Conservation (phyloP, 2,797 vertebrate species). For the Melanogrammus aeglefinus region DNA sequence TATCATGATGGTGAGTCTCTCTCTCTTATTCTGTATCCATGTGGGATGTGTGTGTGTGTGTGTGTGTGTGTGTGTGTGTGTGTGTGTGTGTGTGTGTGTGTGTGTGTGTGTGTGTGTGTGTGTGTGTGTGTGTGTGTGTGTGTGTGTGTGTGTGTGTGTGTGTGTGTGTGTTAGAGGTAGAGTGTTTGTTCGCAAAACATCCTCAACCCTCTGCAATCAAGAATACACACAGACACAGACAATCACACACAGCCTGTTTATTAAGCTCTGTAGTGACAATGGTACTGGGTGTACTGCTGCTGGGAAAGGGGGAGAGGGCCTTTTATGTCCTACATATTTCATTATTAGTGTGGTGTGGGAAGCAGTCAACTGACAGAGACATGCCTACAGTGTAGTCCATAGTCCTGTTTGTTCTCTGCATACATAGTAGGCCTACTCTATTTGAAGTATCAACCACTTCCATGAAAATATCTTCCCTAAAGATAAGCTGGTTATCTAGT, state of each 20-base stretch:
- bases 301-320: background rate
- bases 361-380: background rate
- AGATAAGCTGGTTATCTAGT: conserved; percentile 10
- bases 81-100: background rate
- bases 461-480: background rate
- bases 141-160: too few species aligned
- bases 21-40: conserved; percentile 10
- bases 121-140: too few species aligned
- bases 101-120: background rate
- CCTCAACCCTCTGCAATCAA: background rate
- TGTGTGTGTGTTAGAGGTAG: background rate
- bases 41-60: background rate
- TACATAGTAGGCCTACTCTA: background rate
- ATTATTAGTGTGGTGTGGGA: background rate
- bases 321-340: background rate
- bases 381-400: background rate
- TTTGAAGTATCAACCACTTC: background rate
- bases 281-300: background rate
- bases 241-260: background rate
- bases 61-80: background rate
- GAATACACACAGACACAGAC: background rate
- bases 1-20: conserved; percentile 26
- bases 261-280: background rate
- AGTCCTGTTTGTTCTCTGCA: background rate
- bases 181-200: background rate